These are phyloP conservation scores for Ichneumoninae sp. DNA, from an alignment of 2,888 invertebrate genomes.

Conservation along the genomic window DNA sequence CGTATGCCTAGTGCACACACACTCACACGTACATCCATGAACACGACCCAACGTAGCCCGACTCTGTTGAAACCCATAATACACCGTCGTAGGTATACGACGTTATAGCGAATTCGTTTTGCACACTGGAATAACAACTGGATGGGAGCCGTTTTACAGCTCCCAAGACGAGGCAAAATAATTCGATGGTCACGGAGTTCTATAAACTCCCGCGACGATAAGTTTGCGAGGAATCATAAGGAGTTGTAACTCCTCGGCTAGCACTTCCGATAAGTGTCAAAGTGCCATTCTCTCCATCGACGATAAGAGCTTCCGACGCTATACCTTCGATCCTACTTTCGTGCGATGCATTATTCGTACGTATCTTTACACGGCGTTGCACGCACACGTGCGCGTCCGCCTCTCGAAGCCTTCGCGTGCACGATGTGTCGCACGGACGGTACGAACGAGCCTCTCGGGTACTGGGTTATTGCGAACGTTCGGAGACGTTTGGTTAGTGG, in stretches of 20 bases:
- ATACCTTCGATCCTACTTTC: not conserved
- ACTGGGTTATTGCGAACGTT: conserved; percentile 45
- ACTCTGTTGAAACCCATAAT: conserved; percentile 21
- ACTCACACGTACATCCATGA: not conserved
- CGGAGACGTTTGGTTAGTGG: conserved; percentile 1
- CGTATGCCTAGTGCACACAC: conserved; percentile 4
- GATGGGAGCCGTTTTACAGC: not conserved
- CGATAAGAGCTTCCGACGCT: conserved; percentile 15
- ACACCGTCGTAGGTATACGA: conserved; percentile 1
- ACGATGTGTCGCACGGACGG: not conserved
- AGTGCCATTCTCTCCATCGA: not conserved
- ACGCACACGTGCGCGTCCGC: not conserved
- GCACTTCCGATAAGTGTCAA: not conserved
- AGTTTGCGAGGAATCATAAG: not conserved
- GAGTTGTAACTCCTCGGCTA: not conserved
- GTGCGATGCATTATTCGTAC: not conserved
- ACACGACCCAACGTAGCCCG: not conserved
- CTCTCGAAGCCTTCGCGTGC: not conserved
- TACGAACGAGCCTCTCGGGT: conserved; percentile 42
- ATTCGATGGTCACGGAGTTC: not conserved
- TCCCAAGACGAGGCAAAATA: not conserved
- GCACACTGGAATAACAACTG: conserved; percentile 6
- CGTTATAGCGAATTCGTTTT: conserved; percentile 9
- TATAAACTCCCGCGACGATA: not conserved
- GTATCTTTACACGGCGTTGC: not conserved